Percentiles rank a stretch among this genome's conserved stretches.
These are phyloP conservation scores for Apis mellifera DNA, from an alignment of 1,140 invertebrate species.

Conservation along the genomic window Amel_HAv3.1 CM009931.2:21300501-21301000, in stretches of 20 bases:
- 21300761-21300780: no score
- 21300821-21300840: not conserved
- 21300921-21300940: constrained; percentile 19
- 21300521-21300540: not conserved
- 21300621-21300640: no score
- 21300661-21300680: no score
- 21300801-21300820: no score
- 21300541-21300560: not conserved
- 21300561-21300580: not conserved
- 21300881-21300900: no score
- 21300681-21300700: no score
- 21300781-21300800: no score
- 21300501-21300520: not conserved
- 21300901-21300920: constrained; percentile 27
- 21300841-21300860: not conserved
- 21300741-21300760: no score
- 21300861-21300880: not conserved
- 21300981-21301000: not conserved
- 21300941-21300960: constrained; percentile 43
- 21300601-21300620: not conserved
- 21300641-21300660: no score
- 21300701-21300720: no score
- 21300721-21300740: no score
- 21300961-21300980: constrained; percentile 12
- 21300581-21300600: not conserved